Percentiles rank a stretch among this genome's conserved stretches.
These are phyloP conservation scores for Blera fallax DNA, from an alignment of 2,888 invertebrate genomes.

Conservation along the genomic window DNA sequence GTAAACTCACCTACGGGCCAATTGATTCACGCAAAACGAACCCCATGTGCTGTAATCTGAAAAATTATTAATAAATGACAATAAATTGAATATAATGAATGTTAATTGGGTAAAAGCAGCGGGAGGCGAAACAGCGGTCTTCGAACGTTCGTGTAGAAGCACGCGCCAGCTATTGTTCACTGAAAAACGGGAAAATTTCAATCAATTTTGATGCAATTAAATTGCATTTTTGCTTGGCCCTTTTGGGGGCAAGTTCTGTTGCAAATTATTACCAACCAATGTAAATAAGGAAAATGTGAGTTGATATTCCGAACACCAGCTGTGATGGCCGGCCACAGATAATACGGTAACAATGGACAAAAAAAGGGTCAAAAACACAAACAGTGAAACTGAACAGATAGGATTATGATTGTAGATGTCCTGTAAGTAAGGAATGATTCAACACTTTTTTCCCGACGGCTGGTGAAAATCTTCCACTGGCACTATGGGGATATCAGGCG, in stretches of 20 bases:
- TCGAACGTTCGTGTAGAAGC: neutral
- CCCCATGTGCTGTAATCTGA: constrained; percentile 60
- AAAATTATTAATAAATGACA: constrained; percentile 69
- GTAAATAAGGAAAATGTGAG: neutral
- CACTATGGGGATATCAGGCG: too few species aligned
- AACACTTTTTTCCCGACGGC: too few species aligned
- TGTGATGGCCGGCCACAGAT: neutral
- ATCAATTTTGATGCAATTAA: constrained; percentile 80
- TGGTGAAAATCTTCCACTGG: too few species aligned
- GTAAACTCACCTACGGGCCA: neutral
- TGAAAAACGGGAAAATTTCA: constrained; percentile 70
- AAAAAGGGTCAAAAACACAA: neutral
- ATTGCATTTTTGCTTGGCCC: constrained; percentile 76
- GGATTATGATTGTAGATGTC: neutral
- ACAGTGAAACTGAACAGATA: neutral
- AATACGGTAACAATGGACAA: neutral
- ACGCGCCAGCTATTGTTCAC: constrained; percentile 7
- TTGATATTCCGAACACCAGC: neutral
- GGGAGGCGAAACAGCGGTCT: neutral
- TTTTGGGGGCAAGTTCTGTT: neutral
- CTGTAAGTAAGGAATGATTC: too few species aligned
- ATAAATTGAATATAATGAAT: constrained; percentile 69
- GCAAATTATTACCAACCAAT: neutral
- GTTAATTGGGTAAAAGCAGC: constrained; percentile 52
- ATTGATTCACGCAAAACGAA: constrained; percentile 16